Evolutionary conservation across 2,888 invertebrate species (phyloP), one percentile per base, ranked within the genome.

Genomic region (Malachius bipustulatus): DNA sequence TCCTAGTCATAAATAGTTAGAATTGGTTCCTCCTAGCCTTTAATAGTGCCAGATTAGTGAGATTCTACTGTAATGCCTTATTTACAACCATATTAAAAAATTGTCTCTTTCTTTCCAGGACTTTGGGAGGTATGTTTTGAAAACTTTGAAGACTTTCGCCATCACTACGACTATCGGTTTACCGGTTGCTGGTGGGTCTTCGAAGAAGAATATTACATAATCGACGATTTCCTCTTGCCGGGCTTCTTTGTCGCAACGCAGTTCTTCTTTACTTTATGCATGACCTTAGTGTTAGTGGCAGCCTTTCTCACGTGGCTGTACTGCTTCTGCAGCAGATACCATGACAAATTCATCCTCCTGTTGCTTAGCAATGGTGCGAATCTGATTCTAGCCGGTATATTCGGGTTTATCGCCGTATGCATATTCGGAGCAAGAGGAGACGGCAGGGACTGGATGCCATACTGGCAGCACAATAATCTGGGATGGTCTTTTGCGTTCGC

Each of bases 111-210:
- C 6, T 42, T 65, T 70, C 11, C 60, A 79, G 96, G 96, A 16
- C 67, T 96, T 19, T 96, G 96, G 96, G 83, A 90, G 62, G 89
- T 90, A 3, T 96, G 96, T 58, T 89, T 96, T 51, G 73, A 79
- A 49, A 73, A 82, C 29, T 91, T 90, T 57, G 77, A 82, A 62
- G 93, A 94, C 57, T 76, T 83, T 3, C 80, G 82, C 47, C 79
- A 82, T 45, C 74, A 77, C 40, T 94, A 93, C 63, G 89, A 93
- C 52, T 78, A 76, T 3, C 68, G 70, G 34, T 89, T 89, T 51
- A 72, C 69, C 10, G 89, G 88, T 1, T 96, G 96, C 56, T 90
- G 90, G 85, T 96, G 94, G 91, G 84, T 96, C 40, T 91, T 93
- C 55, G 89, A 94, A 63, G 93, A 91, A 60, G 94, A 96, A 64